Base-by-base conservation (phyloP, 1,140 invertebrate genomes). In the Diabrotica virgifera region DNA sequence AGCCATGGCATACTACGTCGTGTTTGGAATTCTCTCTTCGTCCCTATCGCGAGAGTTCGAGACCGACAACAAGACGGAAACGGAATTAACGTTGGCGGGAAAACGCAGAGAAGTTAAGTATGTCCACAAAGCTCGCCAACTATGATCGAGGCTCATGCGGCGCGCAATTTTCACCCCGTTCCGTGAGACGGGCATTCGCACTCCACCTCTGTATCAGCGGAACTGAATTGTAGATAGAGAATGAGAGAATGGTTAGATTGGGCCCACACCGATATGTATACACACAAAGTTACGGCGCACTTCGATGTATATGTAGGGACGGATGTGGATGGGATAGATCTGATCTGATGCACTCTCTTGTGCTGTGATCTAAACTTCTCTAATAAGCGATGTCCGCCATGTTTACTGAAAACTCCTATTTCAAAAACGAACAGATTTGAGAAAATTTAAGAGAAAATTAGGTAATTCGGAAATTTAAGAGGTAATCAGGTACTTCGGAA, bases 1-100 rank as follows among this genome's bases (percentile, higher is more conserved):
- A 73, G 73, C 75, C 75, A 76, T 75, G 72, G 74, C 75, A 78
- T 76, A 72, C 12, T 51, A 40, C 12, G 9, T 38, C n/a, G 5
- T 14, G 40, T 13, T 24, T 36, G 36, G 36, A 57, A 11, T 5
- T n/a, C 37, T 36, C 36, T 36, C 8, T 46, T 46, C 40, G 40
- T 24, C 53, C 9, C 10, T 55, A 11, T 35, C 9, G 53, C 53
- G 36, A 12, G 57, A 36, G 35, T 37, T 38, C 57, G 55, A 46
- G 12, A 13, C 13, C 53, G 55, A 12, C n/a, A 46, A 46, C 8
- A 46, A 46, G 40, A 46, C 4, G 40, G 40, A 46, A 46, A 46
- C n/a, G n/a, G 8, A 46, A 12, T 46, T 36, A 9, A 14, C 50
- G 50, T 40, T 24, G 36, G 52, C 52, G 46, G 13, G 62, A 63